phyloP scores from a whole-genome alignment of 2,113 vertebrate genomes.

The Stegastes partitus region DNA sequence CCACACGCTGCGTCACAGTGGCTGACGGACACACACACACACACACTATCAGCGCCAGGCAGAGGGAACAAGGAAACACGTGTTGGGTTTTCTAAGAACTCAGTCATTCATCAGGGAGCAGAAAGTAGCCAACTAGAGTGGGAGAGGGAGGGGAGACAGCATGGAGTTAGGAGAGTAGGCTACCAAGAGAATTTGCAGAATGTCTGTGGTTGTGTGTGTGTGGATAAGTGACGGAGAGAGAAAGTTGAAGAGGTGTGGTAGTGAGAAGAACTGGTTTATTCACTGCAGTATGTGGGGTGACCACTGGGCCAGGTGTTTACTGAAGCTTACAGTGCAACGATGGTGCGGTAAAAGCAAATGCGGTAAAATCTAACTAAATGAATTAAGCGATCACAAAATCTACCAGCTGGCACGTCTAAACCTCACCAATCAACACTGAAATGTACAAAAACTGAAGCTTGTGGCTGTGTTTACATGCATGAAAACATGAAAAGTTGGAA shows the following conservation, averaged over 20 bases:
- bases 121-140: constrained; percentile 21
- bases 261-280: constrained; percentile 27
- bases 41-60: constrained; percentile 16
- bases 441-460: too few relatives aligned
- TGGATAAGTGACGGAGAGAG: neutral
- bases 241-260: neutral
- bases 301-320: neutral
- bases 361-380: too few relatives aligned
- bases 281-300: neutral
- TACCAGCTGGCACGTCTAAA: too few relatives aligned
- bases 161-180: neutral
- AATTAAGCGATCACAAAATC: too few relatives aligned
- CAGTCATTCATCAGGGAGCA: constrained; percentile 54
- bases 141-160: neutral
- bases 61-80: constrained; percentile 61
- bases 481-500: too few relatives aligned
- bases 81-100: constrained; percentile 73
- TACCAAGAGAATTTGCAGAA: constrained; percentile 21
- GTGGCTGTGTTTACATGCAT: too few relatives aligned
- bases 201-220: neutral
- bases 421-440: too few relatives aligned
- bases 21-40: constrained; percentile 13
- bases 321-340: neutral
- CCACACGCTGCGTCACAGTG: constrained; percentile 1
- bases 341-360: too few relatives aligned